phyloP scores from a whole-genome alignment of 1,140 invertebrate species.

The Zaprionus africanus region DNA sequence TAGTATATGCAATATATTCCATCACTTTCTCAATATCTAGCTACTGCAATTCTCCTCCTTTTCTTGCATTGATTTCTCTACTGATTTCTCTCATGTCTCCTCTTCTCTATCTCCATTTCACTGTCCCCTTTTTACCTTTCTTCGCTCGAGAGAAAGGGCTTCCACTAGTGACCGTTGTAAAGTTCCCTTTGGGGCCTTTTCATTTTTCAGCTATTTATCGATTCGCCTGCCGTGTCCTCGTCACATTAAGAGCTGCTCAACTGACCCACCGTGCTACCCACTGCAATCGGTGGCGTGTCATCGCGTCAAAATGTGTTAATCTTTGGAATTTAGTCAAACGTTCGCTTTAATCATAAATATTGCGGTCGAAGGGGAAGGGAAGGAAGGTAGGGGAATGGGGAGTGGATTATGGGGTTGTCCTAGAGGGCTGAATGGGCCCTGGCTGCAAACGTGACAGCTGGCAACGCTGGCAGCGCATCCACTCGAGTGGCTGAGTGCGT shows the following conservation, averaged over 20 bases:
- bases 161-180: too few species aligned
- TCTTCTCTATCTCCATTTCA: neutral
- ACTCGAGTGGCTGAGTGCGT: conserved; percentile 25
- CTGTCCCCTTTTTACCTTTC: neutral
- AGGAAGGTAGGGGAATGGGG: neutral
- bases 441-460: conserved; percentile 77
- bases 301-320: conserved; percentile 74
- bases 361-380: neutral
- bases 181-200: neutral
- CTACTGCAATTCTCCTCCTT: too few species aligned
- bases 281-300: conserved; percentile 56
- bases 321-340: conserved; percentile 70
- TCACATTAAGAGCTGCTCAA: conserved; percentile 50
- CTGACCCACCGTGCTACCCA: conserved; percentile 1
- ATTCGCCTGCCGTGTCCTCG: conserved; percentile 53
- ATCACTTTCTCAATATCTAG: too few species aligned
- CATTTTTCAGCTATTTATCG: conserved; percentile 10
- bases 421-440: conserved; percentile 24
- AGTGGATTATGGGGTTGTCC: neutral
- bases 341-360: conserved; percentile 73
- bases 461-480: conserved; percentile 36
- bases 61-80: too few species aligned
- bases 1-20: too few species aligned
- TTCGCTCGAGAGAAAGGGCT: too few species aligned
- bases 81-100: too few species aligned